phyloP scores from a whole-genome alignment of 2,797 vertebrate species.

The Hemibagrus guttatus region DNA sequence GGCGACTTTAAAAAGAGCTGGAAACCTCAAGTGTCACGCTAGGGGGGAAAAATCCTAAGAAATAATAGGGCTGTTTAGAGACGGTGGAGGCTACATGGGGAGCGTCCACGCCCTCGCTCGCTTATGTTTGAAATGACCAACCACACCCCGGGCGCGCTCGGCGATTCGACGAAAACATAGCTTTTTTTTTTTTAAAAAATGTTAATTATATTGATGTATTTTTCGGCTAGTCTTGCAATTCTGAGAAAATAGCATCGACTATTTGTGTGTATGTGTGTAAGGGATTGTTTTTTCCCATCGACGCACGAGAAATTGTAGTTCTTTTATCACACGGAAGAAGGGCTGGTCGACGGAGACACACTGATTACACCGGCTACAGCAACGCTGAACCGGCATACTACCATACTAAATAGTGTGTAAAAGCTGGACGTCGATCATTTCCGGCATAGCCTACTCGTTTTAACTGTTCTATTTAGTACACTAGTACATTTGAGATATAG shows the following conservation, averaged over 20 bases:
- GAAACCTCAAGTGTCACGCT: background rate
- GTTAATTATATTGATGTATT: background rate
- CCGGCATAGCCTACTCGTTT: background rate
- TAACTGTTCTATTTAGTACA: background rate
- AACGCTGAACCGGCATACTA: background rate
- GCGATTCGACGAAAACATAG: background rate
- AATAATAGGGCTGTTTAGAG: background rate
- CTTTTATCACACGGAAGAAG: background rate
- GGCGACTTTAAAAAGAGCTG: background rate
- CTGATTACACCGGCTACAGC: background rate
- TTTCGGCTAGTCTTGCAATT: background rate
- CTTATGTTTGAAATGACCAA: slow-evolving; percentile 36
- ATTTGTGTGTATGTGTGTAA: background rate
- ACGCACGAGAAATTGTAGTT: background rate
- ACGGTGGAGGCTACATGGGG: background rate
- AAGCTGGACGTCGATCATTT: background rate
- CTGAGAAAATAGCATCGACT: background rate
- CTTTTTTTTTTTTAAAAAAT: background rate
- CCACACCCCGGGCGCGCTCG: slow-evolving; percentile 56
- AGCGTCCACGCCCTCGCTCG: background rate
- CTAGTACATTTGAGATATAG: background rate
- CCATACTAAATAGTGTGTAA: background rate
- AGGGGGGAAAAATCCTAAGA: background rate
- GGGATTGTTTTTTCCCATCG: background rate
- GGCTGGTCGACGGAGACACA: slow-evolving; percentile 1